Evolutionary conservation across 2,797 vertebrate species (phyloP).

Genomic region (Onychomys torridus): DNA sequence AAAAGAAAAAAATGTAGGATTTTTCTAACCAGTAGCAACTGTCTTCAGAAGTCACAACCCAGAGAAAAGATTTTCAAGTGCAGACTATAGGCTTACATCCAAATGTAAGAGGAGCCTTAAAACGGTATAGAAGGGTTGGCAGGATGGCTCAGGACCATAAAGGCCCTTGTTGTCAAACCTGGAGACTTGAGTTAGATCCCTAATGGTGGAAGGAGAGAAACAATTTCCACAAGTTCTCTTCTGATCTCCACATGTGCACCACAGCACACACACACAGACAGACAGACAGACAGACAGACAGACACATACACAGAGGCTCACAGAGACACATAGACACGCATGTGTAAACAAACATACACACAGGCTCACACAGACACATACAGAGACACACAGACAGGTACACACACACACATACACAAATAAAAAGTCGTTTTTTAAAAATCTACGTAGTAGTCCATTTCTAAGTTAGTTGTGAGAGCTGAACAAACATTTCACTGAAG

Average conservation of each 20-base stretch:
- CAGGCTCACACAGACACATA: neutral
- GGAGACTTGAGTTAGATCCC: neutral
- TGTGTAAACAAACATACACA: neutral
- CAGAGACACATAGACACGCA: neutral
- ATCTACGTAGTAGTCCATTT: neutral
- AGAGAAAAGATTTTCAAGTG: neutral
- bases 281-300: neutral
- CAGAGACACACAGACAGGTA: neutral
- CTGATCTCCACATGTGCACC: neutral
- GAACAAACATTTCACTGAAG: neutral
- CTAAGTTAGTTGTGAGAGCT: neutral
- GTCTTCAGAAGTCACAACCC: neutral
- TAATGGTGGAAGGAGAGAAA: neutral
- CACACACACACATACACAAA: neutral
- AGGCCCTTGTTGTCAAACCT: neutral
- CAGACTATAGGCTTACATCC: neutral
- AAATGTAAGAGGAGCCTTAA: neutral
- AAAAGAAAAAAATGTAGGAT: accelerated
- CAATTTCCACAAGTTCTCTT: neutral
- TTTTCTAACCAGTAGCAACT: neutral
- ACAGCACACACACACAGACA: neutral
- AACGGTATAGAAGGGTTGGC: neutral
- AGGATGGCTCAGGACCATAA: neutral
- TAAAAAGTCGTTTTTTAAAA: neutral
- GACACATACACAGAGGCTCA: neutral